Base-by-base conservation (phyloP, 2,797 vertebrate genomes). In the Malacoctenus gilli region DNA sequence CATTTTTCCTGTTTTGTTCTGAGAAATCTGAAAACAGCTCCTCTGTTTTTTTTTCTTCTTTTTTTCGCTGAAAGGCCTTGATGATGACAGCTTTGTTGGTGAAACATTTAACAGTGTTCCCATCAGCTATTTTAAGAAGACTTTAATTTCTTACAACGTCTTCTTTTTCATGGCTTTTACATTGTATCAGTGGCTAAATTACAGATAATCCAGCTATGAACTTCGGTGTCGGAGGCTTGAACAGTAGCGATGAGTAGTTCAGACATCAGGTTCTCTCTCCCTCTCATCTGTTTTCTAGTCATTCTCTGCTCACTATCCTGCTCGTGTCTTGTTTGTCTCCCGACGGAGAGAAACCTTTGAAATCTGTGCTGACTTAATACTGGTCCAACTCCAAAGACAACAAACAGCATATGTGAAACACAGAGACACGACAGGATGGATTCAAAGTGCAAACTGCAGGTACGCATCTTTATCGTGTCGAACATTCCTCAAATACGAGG, bases 21-120 rank as follows among this genome's bases (percentile, higher is more conserved):
- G 40, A 72, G 83, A 79, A 74, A n/a, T 69, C 62, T 60, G 40
- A 72, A 84, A 79, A 74, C 59, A 66, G 35, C 58, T 59, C 55
- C 51, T 71, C 3, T 54, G 21, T 59, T 6, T 56, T 9, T 20
- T 35, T 46, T 55, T 55, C 41, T 53, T 69, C 38, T n/a, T 56
- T 46, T 10, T n/a, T n/a, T n/a, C n/a, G n/a, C 44, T 53, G 16
- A 53, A 72, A 76, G 55, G 50, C 65, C 46, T 66, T 11, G 18
- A 50, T 11, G 18, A 50, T 80, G 72, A 82, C 65, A 80, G 57
- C 63, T 72, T 73, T 70, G 49, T 68, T 49, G 37, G 54, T 60
- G 57, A 55, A 76, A 81, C 62, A 79, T 72, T 71, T 68, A 65
- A 60, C 47, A 68, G 65, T 42, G 32, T 59, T 68, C 39, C 48